Evolutionary conservation across 2,113 vertebrate genomes (phyloP), one percentile per base, ranked within the genome.

Genomic region (Brienomyrus brachyistius): DNA sequence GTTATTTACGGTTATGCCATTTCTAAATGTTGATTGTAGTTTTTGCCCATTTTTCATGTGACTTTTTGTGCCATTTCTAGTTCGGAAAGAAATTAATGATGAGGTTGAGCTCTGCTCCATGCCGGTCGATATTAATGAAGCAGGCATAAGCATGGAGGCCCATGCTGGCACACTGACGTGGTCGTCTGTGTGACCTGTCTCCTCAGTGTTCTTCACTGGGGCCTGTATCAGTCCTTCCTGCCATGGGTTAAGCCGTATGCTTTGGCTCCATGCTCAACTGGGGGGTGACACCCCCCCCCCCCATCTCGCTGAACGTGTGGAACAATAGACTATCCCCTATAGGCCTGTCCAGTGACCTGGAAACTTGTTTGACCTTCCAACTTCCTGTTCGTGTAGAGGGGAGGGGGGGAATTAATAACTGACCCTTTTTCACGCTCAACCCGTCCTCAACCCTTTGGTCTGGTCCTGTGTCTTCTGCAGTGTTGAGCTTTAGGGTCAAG

Each of bases 291-390:
- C 43, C 80, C 80, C 80, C 17, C 8, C 0, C 19, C 51, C 52
- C 40, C 1, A 23, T 48, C 43, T 23, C 45, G 2, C 82, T 48
- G 45, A 45, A 82, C 40, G 40, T 82, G 77, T 82, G 43, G 31
- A 91, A 80, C 82, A 77, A 66, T 90, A 77, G 84, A 92, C 86
- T 89, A 19, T 88, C 74, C 23, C 56, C 90, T 88, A 92, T 91
- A 91, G 94, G 91, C 93, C 94, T 92, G 93, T 92, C 93, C 93
- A 89, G 84, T 94, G 95, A 95, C 94, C 94, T 94, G 95, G 93
- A 95, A 96, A 95, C 95, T 94, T 94, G 90, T 90, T 91, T 90
- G 92, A 95, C 95, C 94, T 96, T 95, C 94, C 94, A 94, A 94
- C 82, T 84, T 48, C 40, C 82, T 48, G 19, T 84, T 48, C 21